Conservation (phyloP, 1,140 invertebrate species). For the Antheraea pernyi region DNA sequence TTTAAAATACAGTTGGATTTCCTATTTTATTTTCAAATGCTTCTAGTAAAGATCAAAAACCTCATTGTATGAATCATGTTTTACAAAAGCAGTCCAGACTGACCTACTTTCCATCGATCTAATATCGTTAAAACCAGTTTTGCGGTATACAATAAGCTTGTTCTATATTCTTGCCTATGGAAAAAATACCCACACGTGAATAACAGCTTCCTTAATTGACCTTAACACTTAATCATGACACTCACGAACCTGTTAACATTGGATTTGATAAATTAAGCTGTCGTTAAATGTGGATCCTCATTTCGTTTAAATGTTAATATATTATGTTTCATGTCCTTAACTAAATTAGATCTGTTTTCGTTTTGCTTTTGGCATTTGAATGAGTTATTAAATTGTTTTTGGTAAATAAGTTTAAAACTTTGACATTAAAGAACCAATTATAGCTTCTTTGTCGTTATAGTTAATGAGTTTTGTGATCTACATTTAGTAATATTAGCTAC, state of each 20-base stretch:
- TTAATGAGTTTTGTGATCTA: too few species aligned
- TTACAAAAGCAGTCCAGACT: too few species aligned
- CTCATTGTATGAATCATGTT: too few species aligned
- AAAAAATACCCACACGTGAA: neutral
- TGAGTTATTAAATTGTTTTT: neutral
- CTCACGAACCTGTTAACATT: conserved; percentile 24
- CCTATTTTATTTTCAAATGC: too few species aligned
- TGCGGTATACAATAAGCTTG: neutral
- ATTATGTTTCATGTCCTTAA: neutral
- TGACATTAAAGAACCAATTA: too few species aligned
- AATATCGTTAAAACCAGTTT: neutral
- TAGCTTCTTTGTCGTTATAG: too few species aligned
- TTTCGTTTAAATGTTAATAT: conserved; percentile 1
- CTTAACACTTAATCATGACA: conserved; percentile 17
- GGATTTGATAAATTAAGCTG: conserved; percentile 13
- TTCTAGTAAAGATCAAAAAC: too few species aligned
- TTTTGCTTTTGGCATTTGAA: neutral
- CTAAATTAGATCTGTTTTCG: neutral
- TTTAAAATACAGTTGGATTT: too few species aligned
- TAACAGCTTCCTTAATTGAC: conserved; percentile 1
- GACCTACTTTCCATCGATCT: too few species aligned
- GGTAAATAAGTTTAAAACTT: too few species aligned
- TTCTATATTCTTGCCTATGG: neutral
- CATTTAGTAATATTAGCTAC: too few species aligned
- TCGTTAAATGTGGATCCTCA: neutral